Conservation (phyloP, 2,113 vertebrate genomes). For the Parus major region DNA sequence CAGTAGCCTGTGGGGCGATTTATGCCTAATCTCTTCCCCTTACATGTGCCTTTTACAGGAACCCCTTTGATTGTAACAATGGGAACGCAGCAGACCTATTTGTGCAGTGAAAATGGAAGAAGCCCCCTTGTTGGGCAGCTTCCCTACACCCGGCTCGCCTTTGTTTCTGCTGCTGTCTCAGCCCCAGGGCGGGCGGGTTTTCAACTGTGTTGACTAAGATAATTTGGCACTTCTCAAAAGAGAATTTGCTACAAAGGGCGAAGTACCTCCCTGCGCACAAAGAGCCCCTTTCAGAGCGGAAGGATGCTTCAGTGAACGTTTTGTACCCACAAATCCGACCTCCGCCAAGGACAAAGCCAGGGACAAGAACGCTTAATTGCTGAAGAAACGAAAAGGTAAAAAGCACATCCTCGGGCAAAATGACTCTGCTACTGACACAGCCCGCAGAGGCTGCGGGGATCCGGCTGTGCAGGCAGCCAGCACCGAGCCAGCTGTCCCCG, state of each 20-base stretch:
- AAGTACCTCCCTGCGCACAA: conserved; percentile 55
- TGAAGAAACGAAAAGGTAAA: conserved; percentile 71
- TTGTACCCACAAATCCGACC: conserved; percentile 61
- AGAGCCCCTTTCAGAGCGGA: conserved; percentile 60
- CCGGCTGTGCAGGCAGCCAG: background rate
- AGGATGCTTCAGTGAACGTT: conserved; percentile 64
- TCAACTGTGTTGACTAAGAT: conserved; percentile 63
- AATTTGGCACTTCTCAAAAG: conserved; percentile 69
- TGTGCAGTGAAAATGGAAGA: conserved; percentile 47
- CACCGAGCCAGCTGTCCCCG: background rate
- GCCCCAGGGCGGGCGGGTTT: conserved; percentile 46
- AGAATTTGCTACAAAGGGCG: conserved; percentile 56
- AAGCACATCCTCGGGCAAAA: conserved; percentile 67
- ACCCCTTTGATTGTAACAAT: conserved; percentile 35
- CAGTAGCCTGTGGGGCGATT: background rate
- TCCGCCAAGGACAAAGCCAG: conserved; percentile 62
- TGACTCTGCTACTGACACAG: conserved; percentile 66
- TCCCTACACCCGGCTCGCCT: conserved; percentile 19
- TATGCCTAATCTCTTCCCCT: conserved; percentile 20
- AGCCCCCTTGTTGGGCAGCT: conserved; percentile 34
- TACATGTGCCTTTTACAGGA: conserved; percentile 53
- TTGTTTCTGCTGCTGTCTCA: conserved; percentile 43
- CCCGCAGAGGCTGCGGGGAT: background rate
- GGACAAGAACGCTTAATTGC: conserved; percentile 70
- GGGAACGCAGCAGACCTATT: conserved; percentile 21